A percentile compares a stretch with the other conserved stretches of the same genome.
Evolutionary conservation across 2,797 vertebrate species (phyloP).

Genomic region (Lates japonicus): DNA sequence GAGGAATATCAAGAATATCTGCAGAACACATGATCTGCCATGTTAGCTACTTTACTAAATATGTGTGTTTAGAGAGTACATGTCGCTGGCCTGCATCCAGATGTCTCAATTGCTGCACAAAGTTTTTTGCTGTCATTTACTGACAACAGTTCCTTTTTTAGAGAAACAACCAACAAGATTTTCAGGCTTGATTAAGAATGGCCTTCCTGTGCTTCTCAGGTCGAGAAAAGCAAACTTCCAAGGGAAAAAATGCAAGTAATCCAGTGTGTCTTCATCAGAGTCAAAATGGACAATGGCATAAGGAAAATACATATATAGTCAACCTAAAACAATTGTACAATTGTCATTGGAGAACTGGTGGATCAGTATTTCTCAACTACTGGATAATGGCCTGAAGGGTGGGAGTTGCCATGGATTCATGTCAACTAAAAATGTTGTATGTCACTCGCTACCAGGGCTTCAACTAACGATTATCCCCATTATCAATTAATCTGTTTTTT

Average conservation of each 20-base stretch:
- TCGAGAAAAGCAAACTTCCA: background rate
- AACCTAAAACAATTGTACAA: too few species aligned
- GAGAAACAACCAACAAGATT: too few species aligned
- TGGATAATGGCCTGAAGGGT: too few species aligned
- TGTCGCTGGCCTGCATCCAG: too few species aligned
- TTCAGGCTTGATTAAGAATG: background rate
- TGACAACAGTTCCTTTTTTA: background rate
- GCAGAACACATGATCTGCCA: too few species aligned
- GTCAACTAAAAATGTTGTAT: background rate
- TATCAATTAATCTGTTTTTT: background rate
- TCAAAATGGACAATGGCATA: background rate
- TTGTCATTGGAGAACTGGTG: too few species aligned
- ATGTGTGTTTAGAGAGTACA: background rate
- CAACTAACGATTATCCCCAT: background rate
- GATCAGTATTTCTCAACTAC: too few species aligned
- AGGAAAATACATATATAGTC: background rate
- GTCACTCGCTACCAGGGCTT: background rate
- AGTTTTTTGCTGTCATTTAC: background rate
- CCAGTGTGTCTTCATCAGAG: too few species aligned
- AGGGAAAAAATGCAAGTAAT: background rate
- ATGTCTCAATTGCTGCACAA: background rate
- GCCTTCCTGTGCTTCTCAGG: background rate
- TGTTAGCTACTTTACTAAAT: background rate
- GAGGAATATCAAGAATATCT: too few species aligned
- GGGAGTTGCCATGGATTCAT: background rate